Percentiles rank a stretch among this genome's conserved stretches.
These are phyloP conservation scores for Pseudois nayaur DNA, from an alignment of 2,113 vertebrate genomes.

Conservation along the genomic window DNA sequence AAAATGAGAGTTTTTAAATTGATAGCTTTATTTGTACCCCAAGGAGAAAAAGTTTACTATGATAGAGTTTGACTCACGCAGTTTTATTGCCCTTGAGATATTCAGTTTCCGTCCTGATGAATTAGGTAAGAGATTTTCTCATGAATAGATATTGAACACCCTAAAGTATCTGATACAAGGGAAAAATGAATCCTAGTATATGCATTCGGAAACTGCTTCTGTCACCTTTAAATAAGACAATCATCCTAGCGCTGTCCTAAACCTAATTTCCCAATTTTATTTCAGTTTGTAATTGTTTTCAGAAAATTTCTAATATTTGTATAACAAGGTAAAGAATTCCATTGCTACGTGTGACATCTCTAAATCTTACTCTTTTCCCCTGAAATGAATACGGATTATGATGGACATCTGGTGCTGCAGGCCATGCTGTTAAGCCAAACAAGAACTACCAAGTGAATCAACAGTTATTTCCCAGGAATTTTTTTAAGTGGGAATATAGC, in stretches of 20 bases:
- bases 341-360: neutral
- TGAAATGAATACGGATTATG: neutral
- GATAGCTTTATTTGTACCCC: conserved; percentile 13
- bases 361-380: neutral
- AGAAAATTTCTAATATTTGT: conserved; percentile 7
- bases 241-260: neutral
- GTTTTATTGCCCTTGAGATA: conserved; percentile 3
- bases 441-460: neutral
- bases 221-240: conserved; percentile 16
- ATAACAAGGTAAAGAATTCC: neutral
- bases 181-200: conserved; percentile 32
- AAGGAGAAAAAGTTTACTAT: conserved; percentile 33
- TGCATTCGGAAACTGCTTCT: neutral
- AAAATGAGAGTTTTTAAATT: conserved; percentile 29
- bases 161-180: neutral
- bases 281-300: conserved; percentile 20
- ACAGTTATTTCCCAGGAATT: neutral
- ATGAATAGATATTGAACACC: neutral
- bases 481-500: neutral
- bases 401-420: neutral
- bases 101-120: conserved; percentile 4
- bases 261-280: conserved; percentile 27
- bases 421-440: neutral
- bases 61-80: neutral
- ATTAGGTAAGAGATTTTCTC: conserved; percentile 25